Conservation (phyloP, 2,797 vertebrate genomes). For the Gobionotothen gibberifrons region DNA sequence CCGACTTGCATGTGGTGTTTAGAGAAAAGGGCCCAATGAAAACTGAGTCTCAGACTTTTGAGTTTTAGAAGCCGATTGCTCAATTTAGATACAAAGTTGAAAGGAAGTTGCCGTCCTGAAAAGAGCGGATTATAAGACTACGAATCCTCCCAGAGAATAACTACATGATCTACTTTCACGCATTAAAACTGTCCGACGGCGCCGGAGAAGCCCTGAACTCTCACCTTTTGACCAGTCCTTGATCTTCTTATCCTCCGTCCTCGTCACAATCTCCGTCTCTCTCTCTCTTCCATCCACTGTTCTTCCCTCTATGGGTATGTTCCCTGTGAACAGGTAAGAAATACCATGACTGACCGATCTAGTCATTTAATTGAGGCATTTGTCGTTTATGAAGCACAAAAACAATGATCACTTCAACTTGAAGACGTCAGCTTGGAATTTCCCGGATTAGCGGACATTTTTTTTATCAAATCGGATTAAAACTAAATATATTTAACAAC, state of each 20-base stretch:
- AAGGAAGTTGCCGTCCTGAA: not conserved
- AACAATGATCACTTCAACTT: not conserved
- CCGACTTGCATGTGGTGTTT: conserved; percentile 4
- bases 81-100: conserved; percentile 6
- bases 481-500: too few relatives aligned
- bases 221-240: conserved; percentile 92
- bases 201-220: conserved; percentile 2
- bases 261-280: conserved; percentile 90
- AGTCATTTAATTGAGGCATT: not conserved
- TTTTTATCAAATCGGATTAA: not conserved
- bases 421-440: not conserved
- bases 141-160: not conserved
- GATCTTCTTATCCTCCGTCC: conserved; percentile 92
- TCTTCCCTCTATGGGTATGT: conserved; percentile 91
- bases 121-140: not conserved
- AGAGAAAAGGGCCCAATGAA: conserved; percentile 2
- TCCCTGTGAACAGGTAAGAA: conserved; percentile 81
- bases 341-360: not conserved
- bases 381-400: not conserved
- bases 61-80: not conserved
- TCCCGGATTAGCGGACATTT: not conserved
- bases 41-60: not conserved
- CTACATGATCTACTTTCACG: not conserved
- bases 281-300: conserved; percentile 97
- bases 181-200: not conserved